Evolutionary conservation across 35 echinoderm and acorn worm species (phyloP).

Genomic region (Ophiothrix spiculata): DNA sequence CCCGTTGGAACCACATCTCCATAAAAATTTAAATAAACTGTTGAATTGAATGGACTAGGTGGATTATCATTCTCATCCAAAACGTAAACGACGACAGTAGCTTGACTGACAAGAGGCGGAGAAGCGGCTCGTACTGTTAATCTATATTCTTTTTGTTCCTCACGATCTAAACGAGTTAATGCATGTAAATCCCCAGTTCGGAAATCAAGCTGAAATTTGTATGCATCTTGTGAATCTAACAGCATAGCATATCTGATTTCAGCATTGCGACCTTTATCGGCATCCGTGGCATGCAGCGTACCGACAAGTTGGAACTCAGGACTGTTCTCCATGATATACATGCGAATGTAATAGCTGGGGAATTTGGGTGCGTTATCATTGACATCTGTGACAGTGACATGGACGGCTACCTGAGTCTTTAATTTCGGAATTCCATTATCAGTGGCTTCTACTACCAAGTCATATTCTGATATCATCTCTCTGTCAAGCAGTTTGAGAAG

Average conservation of each 20-base stretch:
- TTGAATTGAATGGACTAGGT: conserved; percentile 3
- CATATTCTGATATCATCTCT: not conserved
- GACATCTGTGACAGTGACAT: conserved; percentile 11
- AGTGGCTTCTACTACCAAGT: conserved; percentile 10
- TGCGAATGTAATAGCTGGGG: not conserved
- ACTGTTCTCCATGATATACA: conserved; percentile 4
- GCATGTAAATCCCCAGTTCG: conserved; percentile 8
- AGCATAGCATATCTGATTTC: conserved; percentile 15
- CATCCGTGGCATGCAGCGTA: conserved; percentile 21
- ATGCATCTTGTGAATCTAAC: not conserved
- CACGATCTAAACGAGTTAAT: conserved; percentile 11
- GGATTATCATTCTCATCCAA: conserved; percentile 27
- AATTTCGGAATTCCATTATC: not conserved
- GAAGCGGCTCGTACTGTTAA: conserved; percentile 15
- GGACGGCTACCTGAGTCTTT: not conserved
- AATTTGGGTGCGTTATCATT: conserved; percentile 48
- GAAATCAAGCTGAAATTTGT: conserved; percentile 18
- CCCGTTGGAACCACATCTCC: not conserved
- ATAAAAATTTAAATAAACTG: conserved; percentile 27
- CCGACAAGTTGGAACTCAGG: conserved; percentile 10
- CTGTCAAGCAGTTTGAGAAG: conserved; percentile 6
- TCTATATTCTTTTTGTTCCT: conserved; percentile 8
- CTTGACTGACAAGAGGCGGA: conserved; percentile 18
- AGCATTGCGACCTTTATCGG: conserved; percentile 22
- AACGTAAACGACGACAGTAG: not conserved